Evolutionary conservation across 2,113 vertebrate genomes (phyloP), one percentile per base, ranked within the genome.

Genomic region (Struthidea cinerea): DNA sequence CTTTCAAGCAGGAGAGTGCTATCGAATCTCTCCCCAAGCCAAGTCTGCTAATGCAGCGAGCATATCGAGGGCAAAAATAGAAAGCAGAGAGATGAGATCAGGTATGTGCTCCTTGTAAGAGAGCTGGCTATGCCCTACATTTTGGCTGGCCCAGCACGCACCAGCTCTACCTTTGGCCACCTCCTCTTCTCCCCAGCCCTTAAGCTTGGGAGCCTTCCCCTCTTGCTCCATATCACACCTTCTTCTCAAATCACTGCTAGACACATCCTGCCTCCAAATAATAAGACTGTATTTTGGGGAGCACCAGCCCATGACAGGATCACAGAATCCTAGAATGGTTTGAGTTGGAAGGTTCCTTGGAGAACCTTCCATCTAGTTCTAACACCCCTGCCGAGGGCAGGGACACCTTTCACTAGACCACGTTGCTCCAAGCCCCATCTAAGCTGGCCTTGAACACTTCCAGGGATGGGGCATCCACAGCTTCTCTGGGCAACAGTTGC

Each of bases 1-100:
- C 86, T 96, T 77, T 85, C 68, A 94, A 97, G 90, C 78, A 69
- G 88, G 74, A 75, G 84, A 91, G 88, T 28, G 81, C 70, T 93
- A 89, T 93, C 93, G 65, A 96, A 89, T 82, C 87, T 94, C 77
- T 79, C 5, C 4, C 7, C 88, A 79, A 84, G 77, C 60, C 46
- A 93, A n/a, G 24, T 30, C 85, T 88, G 59, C 76, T 94, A 90
- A 97, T 63, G 89, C 35, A 83, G 56, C 0, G 0, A 96, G 76
- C 82, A 87, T 32, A 80, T 42, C 3, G 2, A 90, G 89, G 41
- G 63, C 76, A 89, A 83, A 94, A 93, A 92, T 75, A 93, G 96
- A 85, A 95, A 81, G 67, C 73, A 64, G 73, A 67, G 85, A 76
- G 89, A 92, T 53, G 82, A 86, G 67, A 87, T 85, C 96, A 95